phyloP scores from a whole-genome alignment of 2,113 vertebrate genomes.

The Microcebus ravelobensis region DNA sequence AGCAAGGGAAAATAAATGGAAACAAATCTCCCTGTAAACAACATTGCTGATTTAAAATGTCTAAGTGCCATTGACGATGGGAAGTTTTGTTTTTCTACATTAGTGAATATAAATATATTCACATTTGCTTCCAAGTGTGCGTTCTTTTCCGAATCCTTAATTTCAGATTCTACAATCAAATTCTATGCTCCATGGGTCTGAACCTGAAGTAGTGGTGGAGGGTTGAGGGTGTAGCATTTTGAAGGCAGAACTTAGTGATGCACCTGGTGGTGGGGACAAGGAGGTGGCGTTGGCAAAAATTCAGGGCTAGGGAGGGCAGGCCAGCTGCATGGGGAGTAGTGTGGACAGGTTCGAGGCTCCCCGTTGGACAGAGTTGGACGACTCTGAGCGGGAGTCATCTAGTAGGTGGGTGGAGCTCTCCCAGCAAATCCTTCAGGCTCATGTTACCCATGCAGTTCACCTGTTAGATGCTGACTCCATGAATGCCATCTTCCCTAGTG shows the following conservation, averaged over 20 bases:
- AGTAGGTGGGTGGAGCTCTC: fast-evolving
- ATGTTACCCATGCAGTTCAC: fast-evolving
- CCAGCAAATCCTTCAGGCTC: background rate
- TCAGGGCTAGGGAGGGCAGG: background rate
- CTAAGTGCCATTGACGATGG: background rate
- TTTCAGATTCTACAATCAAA: background rate
- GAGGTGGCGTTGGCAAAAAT: background rate
- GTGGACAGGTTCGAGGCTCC: background rate
- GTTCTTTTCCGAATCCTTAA: no score
- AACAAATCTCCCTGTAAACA: background rate
- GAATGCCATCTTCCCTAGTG: background rate
- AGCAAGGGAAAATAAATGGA: background rate
- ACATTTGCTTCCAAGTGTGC: background rate
- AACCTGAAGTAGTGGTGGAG: no score
- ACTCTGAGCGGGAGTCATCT: background rate
- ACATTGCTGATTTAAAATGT: background rate
- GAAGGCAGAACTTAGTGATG: background rate
- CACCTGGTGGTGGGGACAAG: background rate
- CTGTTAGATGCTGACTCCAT: background rate
- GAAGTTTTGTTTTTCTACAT: background rate
- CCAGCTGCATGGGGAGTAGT: background rate
- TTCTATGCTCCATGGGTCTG: background rate
- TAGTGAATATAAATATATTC: background rate
- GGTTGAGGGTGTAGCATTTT: background rate
- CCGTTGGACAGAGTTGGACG: background rate